Evolutionary conservation across 2,113 vertebrate species (phyloP).

Genomic region (Myocastor coypus): DNA sequence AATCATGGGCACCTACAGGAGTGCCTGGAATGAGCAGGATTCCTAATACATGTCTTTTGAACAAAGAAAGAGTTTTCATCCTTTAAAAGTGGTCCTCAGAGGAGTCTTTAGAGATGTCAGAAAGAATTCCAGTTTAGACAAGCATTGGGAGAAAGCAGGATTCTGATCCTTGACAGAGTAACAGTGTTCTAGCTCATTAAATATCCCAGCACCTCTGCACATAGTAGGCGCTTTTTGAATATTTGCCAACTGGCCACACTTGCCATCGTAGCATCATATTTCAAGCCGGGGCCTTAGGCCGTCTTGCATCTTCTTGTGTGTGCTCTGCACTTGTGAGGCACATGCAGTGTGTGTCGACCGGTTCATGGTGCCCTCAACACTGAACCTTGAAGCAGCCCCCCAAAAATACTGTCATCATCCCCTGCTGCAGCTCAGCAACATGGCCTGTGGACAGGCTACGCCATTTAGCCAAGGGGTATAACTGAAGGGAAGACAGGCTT

Average conservation of each 20-base stretch:
- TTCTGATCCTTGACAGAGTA: not conserved
- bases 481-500: not conserved
- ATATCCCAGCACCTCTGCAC: too few species aligned
- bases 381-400: not conserved
- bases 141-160: not conserved
- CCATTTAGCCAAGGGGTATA: not conserved
- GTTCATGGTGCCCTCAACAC: not conserved
- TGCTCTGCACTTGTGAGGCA: not conserved
- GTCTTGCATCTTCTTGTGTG: not conserved
- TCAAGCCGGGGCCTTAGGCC: not conserved
- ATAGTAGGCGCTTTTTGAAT: not conserved
- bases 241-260: not conserved
- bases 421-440: not conserved
- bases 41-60: conserved; percentile 14
- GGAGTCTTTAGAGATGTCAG: not conserved
- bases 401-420: not conserved
- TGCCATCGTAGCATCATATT: not conserved
- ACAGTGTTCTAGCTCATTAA: not conserved
- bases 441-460: not conserved
- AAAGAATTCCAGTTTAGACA: conserved; percentile 8
- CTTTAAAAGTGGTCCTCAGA: conserved; percentile 30
- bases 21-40: not conserved
- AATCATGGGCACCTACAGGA: conserved; percentile 16
- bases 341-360: not conserved
- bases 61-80: not conserved